Conservation (phyloP, 2,113 vertebrate species). For the Sinocyclocheilus maitianheensis region DNA sequence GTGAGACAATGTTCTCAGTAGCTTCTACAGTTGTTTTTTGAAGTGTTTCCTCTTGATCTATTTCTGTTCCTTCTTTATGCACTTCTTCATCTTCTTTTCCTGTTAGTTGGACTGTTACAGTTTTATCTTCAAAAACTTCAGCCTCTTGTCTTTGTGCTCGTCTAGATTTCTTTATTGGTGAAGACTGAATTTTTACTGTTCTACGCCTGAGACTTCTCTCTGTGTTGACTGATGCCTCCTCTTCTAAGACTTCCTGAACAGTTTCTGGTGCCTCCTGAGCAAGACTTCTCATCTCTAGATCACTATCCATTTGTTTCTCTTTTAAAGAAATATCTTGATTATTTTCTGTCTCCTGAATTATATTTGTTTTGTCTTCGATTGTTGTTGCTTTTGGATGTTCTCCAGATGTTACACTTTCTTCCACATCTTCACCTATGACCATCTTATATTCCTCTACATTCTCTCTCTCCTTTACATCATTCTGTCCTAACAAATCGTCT, state of each 20-base stretch:
- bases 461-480: not conserved
- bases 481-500: not conserved
- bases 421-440: not conserved
- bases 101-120: not conserved
- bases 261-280: not conserved
- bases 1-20: not conserved
- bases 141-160: not conserved
- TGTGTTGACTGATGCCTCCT: not conserved
- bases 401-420: not conserved
- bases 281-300: not conserved
- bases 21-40: not conserved
- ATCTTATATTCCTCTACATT: not conserved
- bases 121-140: not conserved
- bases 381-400: not conserved
- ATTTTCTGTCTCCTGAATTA: not conserved
- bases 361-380: not conserved
- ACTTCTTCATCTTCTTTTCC: not conserved
- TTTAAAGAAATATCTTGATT: not conserved
- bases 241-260: constrained; percentile 16
- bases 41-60: not conserved
- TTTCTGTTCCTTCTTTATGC: not conserved
- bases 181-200: constrained; percentile 9
- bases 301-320: constrained; percentile 11
- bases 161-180: constrained; percentile 23
- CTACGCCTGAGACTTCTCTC: constrained; percentile 21